phyloP scores from a whole-genome alignment of 2,888 invertebrate species.

The Icerya purchasi region DNA sequence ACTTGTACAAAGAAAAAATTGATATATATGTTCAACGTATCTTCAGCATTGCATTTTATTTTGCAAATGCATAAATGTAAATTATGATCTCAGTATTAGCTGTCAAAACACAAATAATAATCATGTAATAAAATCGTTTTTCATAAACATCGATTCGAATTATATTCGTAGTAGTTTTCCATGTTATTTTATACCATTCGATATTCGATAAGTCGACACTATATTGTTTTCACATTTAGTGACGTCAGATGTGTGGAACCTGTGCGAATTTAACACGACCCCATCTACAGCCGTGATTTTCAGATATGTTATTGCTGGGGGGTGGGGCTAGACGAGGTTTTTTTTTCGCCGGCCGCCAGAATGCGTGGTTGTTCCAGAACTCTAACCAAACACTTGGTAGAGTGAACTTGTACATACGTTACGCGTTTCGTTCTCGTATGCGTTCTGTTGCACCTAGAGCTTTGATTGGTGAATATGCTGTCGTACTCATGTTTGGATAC shows the following conservation, averaged over 20 bases:
- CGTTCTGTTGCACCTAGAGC: no score
- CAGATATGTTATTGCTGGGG: no score
- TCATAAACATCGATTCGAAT: background rate
- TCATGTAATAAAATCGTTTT: background rate
- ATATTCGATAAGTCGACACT: background rate
- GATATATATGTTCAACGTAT: background rate
- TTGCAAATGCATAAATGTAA: background rate
- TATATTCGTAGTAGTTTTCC: background rate
- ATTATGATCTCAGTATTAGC: background rate
- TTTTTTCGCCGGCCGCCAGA: no score
- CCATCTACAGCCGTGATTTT: no score
- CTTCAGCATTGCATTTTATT: background rate
- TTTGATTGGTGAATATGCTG: no score
- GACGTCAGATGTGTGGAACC: background rate
- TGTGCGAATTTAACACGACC: background rate
- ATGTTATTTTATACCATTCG: background rate
- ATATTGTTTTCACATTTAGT: background rate
- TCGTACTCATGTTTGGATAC: no score
- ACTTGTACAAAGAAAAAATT: background rate
- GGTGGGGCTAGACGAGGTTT: no score
- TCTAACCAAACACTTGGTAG: no score
- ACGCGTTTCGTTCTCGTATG: no score
- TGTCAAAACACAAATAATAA: background rate
- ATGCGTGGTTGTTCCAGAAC: no score
- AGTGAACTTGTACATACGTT: no score